Base-by-base conservation (phyloP, 2,888 invertebrate genomes). In the Tanypteryx hageni region DNA sequence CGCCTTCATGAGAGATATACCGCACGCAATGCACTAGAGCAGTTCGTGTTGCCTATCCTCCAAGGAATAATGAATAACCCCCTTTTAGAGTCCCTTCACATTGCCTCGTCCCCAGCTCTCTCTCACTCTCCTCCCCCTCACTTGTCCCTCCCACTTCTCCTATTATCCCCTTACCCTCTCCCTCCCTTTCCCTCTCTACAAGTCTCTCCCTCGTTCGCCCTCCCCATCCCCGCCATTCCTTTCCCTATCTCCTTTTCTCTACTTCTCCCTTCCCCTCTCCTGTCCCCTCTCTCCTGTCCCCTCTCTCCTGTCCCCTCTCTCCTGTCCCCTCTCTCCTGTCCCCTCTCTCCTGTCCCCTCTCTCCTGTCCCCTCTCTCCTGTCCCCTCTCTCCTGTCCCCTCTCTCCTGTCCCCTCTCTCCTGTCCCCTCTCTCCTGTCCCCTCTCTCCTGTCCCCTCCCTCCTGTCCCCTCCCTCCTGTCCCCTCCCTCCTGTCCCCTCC, bases 51-150 rank as follows among this genome's bases (percentile, higher is more conserved):
- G 85, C 85, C 58, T 85, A 85, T 58, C 58, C 85, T 56, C 85
- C 58, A 85, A 85, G 85, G 85, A 85, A 85, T 57, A 85, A 85
- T 85, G 85, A 85, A 85, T 56, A 85, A 59, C 13, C 85, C 85
- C 57, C 85, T 84, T 56, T 56, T 56, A 16, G n/a, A 56, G 11
- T 56, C 56, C n/a, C 56, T n/a, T n/a, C 10, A 0, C 76, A 76
- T 11, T 16, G 16, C 68, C 68, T 22, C 22, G 16, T n/a, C 9
- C 5, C 68, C 4, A 18, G n/a, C 10, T 68, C n/a, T 68, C n/a
- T 68, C n/a, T n/a, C 22, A 18, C 22, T 22, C 18, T n/a, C 22
- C 18, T 68, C 13, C 68, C 4, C 4, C 22, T 18, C 3, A 0
- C 68, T 7, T 68, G 16, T 11, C 4, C 22, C 8, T 64, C 0